A percentile compares a stretch with the other conserved stretches of the same genome.
Evolutionary conservation across 1,140 invertebrate genomes (phyloP).

Genomic region (Polypedilum vanderplanki): DNA sequence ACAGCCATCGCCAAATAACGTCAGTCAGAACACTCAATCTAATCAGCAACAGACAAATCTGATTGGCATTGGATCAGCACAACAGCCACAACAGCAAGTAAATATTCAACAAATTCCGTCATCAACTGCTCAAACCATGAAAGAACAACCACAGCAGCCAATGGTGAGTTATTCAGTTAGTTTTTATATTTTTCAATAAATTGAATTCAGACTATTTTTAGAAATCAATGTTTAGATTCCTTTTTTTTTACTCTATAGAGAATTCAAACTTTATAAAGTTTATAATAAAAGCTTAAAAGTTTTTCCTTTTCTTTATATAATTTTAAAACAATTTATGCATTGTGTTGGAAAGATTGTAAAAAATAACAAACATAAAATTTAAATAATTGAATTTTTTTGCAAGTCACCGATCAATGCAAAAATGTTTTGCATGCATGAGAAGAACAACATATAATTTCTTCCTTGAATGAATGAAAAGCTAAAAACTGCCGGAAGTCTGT

Average conservation of each 20-base stretch:
- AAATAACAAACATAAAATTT: background rate
- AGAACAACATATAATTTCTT: background rate
- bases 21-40: conserved; percentile 30
- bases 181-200: too few relatives aligned
- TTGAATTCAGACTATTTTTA: too few relatives aligned
- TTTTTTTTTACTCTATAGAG: too few relatives aligned
- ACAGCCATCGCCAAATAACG: conserved; percentile 43
- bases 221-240: too few relatives aligned
- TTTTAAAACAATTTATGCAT: too few relatives aligned
- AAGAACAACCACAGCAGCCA: conserved; percentile 44
- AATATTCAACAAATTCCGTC: conserved; percentile 40
- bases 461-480: background rate
- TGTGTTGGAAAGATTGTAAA: too few relatives aligned
- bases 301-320: too few relatives aligned
- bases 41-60: conserved; percentile 31
- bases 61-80: conserved; percentile 32
- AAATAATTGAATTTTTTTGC: conserved; percentile 15
- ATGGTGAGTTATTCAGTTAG: conserved; percentile 37
- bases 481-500: conserved; percentile 10
- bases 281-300: too few relatives aligned
- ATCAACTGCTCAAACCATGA: conserved; percentile 44
- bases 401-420: background rate
- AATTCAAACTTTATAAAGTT: too few relatives aligned
- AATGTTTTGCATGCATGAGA: background rate
- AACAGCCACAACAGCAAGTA: conserved; percentile 39